phyloP scores from a whole-genome alignment of 92 coral and sea anemone genomes.

The Porites rus region DNA sequence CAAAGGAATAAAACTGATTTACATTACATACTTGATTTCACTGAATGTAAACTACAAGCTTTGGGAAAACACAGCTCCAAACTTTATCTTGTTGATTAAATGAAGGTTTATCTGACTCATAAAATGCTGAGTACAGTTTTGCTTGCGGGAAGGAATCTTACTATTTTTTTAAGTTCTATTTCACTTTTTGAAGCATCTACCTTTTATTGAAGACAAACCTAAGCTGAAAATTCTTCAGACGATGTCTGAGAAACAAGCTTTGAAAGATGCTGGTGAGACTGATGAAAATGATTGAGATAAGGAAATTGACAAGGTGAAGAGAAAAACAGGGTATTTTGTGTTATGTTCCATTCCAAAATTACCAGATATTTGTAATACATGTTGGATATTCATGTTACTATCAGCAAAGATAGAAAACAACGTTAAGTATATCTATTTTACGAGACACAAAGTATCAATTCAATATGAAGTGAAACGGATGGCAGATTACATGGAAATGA shows the following conservation, averaged over 20 bases:
- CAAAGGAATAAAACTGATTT: slow-evolving; percentile 35
- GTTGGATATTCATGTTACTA: slow-evolving; percentile 15
- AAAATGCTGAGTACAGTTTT: slow-evolving; percentile 37
- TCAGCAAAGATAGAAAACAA: not conserved
- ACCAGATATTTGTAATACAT: slow-evolving; percentile 4
- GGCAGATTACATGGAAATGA: slow-evolving; percentile 24
- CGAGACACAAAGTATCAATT: slow-evolving; percentile 12
- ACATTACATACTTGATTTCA: slow-evolving; percentile 31
- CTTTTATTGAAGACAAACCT: slow-evolving; percentile 25
- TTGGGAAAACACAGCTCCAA: slow-evolving; percentile 33
- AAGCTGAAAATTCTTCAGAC: not conserved
- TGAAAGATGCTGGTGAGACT: slow-evolving; percentile 15
- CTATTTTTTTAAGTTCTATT: not conserved
- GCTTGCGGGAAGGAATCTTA: slow-evolving; percentile 11
- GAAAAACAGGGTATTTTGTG: not conserved
- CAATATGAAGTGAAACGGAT: slow-evolving; percentile 10
- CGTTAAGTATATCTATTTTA: slow-evolving; percentile 5
- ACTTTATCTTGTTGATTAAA: not conserved
- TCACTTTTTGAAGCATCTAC: slow-evolving; percentile 35
- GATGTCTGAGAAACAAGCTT: slow-evolving; percentile 17
- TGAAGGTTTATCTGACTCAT: slow-evolving; percentile 22
- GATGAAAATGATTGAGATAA: not conserved
- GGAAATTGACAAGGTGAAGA: not conserved
- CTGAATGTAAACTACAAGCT: slow-evolving; percentile 34
- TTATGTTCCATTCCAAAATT: slow-evolving; percentile 16